These are phyloP conservation scores for Myopa tessellatipennis DNA, from an alignment of 2,888 invertebrate genomes.

Conservation along the genomic window DNA sequence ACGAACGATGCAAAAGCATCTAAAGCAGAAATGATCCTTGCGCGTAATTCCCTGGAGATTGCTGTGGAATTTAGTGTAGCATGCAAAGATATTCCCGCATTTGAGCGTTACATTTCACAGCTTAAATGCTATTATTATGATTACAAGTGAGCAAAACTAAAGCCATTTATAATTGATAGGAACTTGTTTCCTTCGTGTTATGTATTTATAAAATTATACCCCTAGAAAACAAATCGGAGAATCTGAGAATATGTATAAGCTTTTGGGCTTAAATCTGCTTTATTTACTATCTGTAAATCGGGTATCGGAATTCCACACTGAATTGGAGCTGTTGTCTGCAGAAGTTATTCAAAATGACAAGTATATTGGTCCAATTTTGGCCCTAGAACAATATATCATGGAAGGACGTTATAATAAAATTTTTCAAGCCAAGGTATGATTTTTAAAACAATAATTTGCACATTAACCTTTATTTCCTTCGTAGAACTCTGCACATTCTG, in stretches of 20 bases:
- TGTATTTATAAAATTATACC: neutral
- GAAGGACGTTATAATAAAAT: constrained; percentile 99
- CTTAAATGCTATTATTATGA: constrained; percentile 98
- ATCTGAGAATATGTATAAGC: constrained; percentile 93
- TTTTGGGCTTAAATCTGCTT: constrained; percentile 92
- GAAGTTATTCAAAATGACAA: constrained; percentile 92
- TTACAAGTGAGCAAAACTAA: constrained; percentile 74
- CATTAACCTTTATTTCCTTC: constrained; percentile 35
- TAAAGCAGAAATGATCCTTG: constrained; percentile 85
- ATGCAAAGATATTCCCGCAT: constrained; percentile 91
- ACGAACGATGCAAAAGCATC: constrained; percentile 81
- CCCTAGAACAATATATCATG: constrained; percentile 98
- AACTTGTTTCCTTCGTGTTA: neutral
- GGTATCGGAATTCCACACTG: constrained; percentile 98
- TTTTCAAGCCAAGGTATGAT: constrained; percentile 81
- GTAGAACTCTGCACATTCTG: constrained; percentile 94
- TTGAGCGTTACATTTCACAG: constrained; percentile 97
- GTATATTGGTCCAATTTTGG: constrained; percentile 93
- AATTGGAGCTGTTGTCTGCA: constrained; percentile 91
- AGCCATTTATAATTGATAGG: neutral
- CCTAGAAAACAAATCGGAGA: constrained; percentile 83
- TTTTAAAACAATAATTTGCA: neutral
- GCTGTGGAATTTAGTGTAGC: constrained; percentile 97
- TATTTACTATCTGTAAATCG: constrained; percentile 95
- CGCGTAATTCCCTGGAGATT: constrained; percentile 93